Conservation (phyloP, 2,113 vertebrate species). For the Axis porcinus region DNA sequence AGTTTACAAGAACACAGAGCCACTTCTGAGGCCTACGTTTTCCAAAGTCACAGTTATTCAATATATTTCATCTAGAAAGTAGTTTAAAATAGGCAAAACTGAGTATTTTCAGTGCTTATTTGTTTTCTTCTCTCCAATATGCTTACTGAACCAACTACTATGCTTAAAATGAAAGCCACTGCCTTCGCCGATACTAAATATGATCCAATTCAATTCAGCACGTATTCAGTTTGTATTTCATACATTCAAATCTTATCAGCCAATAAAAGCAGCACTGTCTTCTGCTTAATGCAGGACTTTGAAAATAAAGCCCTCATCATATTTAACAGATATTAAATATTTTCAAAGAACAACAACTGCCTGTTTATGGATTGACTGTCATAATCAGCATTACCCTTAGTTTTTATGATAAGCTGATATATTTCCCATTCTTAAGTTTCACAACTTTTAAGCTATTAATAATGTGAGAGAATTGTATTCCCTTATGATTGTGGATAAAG, state of each 20-base stretch:
- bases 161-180: not conserved
- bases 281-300: not conserved
- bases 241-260: not conserved
- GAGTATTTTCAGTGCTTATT: not conserved
- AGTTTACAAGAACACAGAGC: not conserved
- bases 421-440: not conserved
- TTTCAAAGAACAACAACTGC: not conserved
- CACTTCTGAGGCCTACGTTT: not conserved
- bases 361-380: not conserved
- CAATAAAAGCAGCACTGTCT: not conserved
- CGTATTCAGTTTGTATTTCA: not conserved
- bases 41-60: not conserved
- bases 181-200: not conserved
- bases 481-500: not conserved
- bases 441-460: not conserved
- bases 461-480: not conserved
- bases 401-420: not conserved
- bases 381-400: not conserved
- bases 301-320: not conserved
- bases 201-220: not conserved
- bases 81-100: not conserved
- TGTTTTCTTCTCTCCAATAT: not conserved
- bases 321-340: not conserved
- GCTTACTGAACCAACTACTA: not conserved
- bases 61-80: not conserved